phyloP scores from a whole-genome alignment of 2,797 vertebrate genomes.

The Bovichtus variegatus region DNA sequence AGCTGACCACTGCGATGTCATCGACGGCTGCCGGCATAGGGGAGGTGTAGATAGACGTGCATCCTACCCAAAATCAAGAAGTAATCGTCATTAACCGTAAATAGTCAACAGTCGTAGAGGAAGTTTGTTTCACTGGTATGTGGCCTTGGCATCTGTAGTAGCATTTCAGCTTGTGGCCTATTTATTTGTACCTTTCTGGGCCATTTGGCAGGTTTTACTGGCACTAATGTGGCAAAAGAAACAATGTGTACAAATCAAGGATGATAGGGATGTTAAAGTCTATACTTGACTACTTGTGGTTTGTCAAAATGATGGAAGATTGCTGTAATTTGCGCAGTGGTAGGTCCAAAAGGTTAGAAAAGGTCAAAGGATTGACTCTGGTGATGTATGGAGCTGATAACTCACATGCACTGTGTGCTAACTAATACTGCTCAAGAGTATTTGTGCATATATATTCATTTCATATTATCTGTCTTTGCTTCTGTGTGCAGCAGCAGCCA shows the following conservation, averaged over 20 bases:
- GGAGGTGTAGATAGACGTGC: conserved; percentile 6
- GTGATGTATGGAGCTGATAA: background rate
- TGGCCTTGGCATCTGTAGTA: conserved; percentile 2
- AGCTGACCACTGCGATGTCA: background rate
- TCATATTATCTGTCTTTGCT: background rate
- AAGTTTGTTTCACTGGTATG: conserved; percentile 31
- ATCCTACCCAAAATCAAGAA: conserved; percentile 38
- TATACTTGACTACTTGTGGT: background rate
- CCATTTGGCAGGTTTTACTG: background rate
- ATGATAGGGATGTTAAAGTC: background rate
- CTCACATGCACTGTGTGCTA: background rate
- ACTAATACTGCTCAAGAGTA: background rate
- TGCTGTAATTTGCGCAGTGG: background rate
- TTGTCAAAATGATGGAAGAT: background rate
- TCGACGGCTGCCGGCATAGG: background rate
- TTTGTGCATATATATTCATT: background rate
- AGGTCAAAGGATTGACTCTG: background rate
- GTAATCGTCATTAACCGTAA: conserved; percentile 12
- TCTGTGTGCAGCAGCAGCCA: background rate
- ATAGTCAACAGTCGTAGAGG: conserved; percentile 14
- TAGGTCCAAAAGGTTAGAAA: background rate
- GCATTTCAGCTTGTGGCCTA: background rate
- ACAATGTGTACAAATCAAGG: background rate
- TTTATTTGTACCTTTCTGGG: background rate
- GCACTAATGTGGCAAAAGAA: background rate